Base-by-base conservation (phyloP, 2,888 invertebrate species). In the Polietes domitor region DNA sequence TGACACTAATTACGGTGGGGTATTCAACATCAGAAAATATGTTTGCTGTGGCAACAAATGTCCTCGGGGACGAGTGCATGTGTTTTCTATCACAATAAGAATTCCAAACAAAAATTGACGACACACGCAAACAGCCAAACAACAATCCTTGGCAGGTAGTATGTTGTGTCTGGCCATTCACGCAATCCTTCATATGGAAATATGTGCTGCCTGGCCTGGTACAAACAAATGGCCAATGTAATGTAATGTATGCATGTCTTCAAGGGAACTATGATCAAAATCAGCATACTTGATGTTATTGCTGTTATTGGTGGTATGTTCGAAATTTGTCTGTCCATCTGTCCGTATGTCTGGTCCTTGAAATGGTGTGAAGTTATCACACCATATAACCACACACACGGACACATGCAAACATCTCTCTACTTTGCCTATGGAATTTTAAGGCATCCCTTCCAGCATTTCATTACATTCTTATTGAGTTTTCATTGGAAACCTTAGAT, bases 1-100 rank as follows among this genome's bases (percentile, higher is more conserved):
- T 68, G 73, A 58, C 55, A 78, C 73, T 81, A 79, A 84, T 84
- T 84, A 68, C 58, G 75, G 53, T 28, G 7, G 41, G n/a, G n/a
- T n/a, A 65, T 41, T 37, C 37, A 10, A 12, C 43, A 43, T 41
- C 43, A 41, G 7, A 68, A 68, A 10, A 65, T 41, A 24, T 61
- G n/a, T 61, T 21, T 61, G n/a, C 47, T 61, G 37, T n/a, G 55
- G 55, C 28, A 28, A 61, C 61, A 61, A 26, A 17, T 26, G 10
- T 37, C 37, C n/a, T n/a, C 28, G 32, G 17, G 61, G 61, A 24
- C 61, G 28, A n/a, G 28, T 61, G 28, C 24, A 28, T n/a, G 61
- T 61, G 12, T 32, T 58, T 61, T 61, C 12, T 21, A 55, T 21
- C 5, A 21, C 2, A 53, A 17, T 6, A n/a, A n/a, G n/a, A n/a